phyloP scores from a whole-genome alignment of 2,888 invertebrate species.

The Chrysodeixis includens region DNA sequence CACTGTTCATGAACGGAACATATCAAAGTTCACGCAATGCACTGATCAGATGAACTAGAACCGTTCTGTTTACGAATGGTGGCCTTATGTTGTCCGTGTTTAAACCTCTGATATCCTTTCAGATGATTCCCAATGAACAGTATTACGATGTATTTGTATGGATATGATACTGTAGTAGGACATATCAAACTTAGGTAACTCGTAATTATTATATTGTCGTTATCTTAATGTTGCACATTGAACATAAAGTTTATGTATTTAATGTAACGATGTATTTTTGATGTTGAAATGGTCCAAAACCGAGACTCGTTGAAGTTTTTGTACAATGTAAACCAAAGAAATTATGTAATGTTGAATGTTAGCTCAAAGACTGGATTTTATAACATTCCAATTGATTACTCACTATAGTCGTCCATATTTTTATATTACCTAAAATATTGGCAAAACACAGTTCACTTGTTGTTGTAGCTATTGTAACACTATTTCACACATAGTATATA shows the following conservation, averaged over 20 bases:
- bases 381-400: conserved; percentile 63
- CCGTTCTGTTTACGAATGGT: conserved; percentile 45
- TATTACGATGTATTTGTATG: conserved; percentile 57
- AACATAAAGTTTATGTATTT: conserved; percentile 57
- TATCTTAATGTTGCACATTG: conserved; percentile 61
- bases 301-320: conserved; percentile 55
- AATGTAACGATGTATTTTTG: conserved; percentile 68
- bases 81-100: conserved; percentile 42
- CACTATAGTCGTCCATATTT: conserved; percentile 64
- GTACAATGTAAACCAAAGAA: conserved; percentile 57
- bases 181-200: conserved; percentile 61
- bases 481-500: conserved; percentile 51
- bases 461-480: conserved; percentile 53
- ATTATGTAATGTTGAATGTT: conserved; percentile 60
- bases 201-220: conserved; percentile 58
- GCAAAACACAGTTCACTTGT: conserved; percentile 51
- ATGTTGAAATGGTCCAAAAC: conserved; percentile 67
- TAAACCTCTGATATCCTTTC: conserved; percentile 53
- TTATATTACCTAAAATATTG: conserved; percentile 60
- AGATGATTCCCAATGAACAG: conserved; percentile 53
- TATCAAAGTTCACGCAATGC: conserved; percentile 34
- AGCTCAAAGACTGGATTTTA: conserved; percentile 66
- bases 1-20: conserved; percentile 33
- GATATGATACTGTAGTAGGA: conserved; percentile 53
- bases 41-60: conserved; percentile 32